Evolutionary conservation across 1,140 invertebrate genomes (phyloP), one percentile per base, ranked within the genome.

Genomic region (Hetaerina americana): DNA sequence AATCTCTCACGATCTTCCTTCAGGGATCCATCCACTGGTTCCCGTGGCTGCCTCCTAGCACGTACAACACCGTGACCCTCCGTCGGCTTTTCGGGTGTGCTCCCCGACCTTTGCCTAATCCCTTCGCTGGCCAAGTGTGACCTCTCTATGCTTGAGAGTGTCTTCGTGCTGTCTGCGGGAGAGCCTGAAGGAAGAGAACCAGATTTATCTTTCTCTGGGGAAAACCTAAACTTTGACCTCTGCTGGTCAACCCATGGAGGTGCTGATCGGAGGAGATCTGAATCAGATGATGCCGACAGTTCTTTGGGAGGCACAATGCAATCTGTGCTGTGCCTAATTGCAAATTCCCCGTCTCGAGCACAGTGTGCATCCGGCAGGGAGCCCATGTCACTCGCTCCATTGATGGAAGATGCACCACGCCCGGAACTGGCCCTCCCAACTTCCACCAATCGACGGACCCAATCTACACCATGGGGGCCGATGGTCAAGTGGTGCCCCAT

Each of bases 311-410:
- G 80, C 40, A 85, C 84, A 75, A 90, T 88, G 75, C 88, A 89
- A 78, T 89, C 88, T 69, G 86, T 88, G 72, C 88, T 89, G 74
- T 85, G 82, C 78, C 88, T 87, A 26, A 88, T 79, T 49, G 84
- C 80, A 77, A 74, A 8, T 78, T 78, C 18, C 78, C 80, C 73
- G 84, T 83, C 73, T 84, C 82, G 8, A 82, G 83, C 74, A 84
- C 82, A 75, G 82, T 84, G 0, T 81, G 79, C 74, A 84, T 84
- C 27, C 82, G 70, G 5, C 40, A 57, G 22, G 40, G 40, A 57
- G 15, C 40, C 40, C 40, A 57, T 57, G 15, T 57, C 40, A 57
- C 40, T n/a, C 22, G 40, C 10, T 3, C 40, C 40, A 57, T 57
- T 57, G 40, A 57, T 57, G 40, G 40, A 57, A 3, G 40, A 18